These are phyloP conservation scores for Arothron firmamentum DNA, from an alignment of 2,113 vertebrate genomes.

Conservation along the genomic window DNA sequence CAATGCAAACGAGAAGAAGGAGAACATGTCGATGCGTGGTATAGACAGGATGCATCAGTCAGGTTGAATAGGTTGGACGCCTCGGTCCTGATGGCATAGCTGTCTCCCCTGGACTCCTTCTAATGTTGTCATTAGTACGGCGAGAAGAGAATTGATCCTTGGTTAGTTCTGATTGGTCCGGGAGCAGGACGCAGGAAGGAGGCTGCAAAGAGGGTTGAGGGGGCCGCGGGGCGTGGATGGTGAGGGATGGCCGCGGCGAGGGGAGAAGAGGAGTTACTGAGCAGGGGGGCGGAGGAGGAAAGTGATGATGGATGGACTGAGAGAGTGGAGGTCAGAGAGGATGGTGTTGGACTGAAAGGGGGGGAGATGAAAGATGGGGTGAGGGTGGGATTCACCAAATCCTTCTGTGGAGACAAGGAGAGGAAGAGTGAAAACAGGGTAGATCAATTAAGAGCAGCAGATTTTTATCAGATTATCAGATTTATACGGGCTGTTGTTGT, in stretches of 20 bases:
- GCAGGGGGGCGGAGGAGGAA: slow-evolving; percentile 78
- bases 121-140: slow-evolving; percentile 76
- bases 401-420: slow-evolving; percentile 76
- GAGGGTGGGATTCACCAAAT: slow-evolving; percentile 84
- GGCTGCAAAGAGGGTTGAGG: slow-evolving; percentile 83
- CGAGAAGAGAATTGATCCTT: slow-evolving; percentile 87
- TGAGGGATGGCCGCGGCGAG: slow-evolving; percentile 81
- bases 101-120: background rate
- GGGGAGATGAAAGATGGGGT: slow-evolving; percentile 84
- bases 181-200: slow-evolving; percentile 87
- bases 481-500: background rate
- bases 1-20: background rate
- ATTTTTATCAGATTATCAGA: background rate
- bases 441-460: background rate
- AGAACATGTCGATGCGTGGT: background rate
- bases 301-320: slow-evolving; percentile 79
- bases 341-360: slow-evolving; percentile 79
- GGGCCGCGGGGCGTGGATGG: slow-evolving; percentile 78
- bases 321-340: slow-evolving; percentile 78
- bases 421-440: background rate
- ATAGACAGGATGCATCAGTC: background rate
- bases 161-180: slow-evolving; percentile 84
- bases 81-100: slow-evolving; percentile 6
- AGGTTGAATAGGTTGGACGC: slow-evolving; percentile 5
- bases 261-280: slow-evolving; percentile 72